Conservation (phyloP, 2,888 invertebrate species). For the Augochlorella aurata region DNA sequence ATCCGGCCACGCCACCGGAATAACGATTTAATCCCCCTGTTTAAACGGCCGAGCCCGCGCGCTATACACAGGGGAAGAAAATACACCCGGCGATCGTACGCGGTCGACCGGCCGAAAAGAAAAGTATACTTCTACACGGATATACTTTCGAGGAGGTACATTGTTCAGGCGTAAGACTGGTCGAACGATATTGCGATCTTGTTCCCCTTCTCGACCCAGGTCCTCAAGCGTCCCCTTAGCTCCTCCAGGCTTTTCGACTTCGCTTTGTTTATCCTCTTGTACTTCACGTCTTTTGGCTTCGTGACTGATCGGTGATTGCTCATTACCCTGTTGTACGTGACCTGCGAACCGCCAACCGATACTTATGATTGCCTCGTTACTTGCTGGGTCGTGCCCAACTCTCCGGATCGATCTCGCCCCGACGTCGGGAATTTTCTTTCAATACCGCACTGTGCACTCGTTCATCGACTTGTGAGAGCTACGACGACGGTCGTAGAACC, state of each 20-base stretch:
- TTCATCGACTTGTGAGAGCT: no score
- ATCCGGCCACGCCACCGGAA: conserved; percentile 3
- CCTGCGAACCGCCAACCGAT: conserved; percentile 74
- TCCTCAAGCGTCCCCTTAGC: conserved; percentile 90
- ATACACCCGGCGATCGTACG: not conserved
- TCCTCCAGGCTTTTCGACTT: conserved; percentile 95
- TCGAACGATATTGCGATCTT: conserved; percentile 87
- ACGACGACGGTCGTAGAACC: no score
- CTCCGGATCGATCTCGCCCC: not conserved
- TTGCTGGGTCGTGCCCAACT: not conserved
- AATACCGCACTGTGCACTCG: no score
- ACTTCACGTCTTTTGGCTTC: conserved; percentile 95
- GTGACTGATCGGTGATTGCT: conserved; percentile 94
- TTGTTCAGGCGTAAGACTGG: conserved; percentile 83
- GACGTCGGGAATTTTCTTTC: no score
- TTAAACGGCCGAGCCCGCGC: not conserved
- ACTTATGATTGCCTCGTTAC: not conserved
- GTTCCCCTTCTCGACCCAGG: conserved; percentile 92
- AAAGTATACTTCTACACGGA: conserved; percentile 36
- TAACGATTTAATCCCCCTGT: conserved; percentile 3
- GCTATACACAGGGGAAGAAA: not conserved
- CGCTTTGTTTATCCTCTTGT: conserved; percentile 94
- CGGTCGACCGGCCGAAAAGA: conserved; percentile 4
- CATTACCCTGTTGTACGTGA: conserved; percentile 93
- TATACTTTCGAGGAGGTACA: conserved; percentile 51